Base-by-base conservation (phyloP, 2,113 vertebrate species). In the Acanthisitta chloris region DNA sequence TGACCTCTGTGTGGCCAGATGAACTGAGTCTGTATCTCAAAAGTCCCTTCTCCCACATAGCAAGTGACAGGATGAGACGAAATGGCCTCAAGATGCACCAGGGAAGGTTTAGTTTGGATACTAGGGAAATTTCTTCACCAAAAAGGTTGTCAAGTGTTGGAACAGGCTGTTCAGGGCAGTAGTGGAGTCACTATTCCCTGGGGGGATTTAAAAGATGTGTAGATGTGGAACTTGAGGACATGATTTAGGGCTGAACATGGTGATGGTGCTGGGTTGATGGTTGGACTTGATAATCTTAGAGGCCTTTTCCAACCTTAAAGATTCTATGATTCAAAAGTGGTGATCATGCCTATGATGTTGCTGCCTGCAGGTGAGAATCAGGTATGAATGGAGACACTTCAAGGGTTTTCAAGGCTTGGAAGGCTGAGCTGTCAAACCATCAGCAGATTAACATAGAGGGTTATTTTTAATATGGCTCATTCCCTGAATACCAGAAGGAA, bases 191-290 rank as follows among this genome's bases (percentile, higher is more conserved):
- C 9, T 31, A 14, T 19, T 29, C 5, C 40, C 54, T 33, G 34
- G 9, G 34, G 34, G 40, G 34, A 16, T 48, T 76, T 13, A 0
- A 0, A 28, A 48, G 17, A 6, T 6, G 18, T 8, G 4, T 11
- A 31, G 40, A 61, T 2, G 10, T 31, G 25, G 62, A 26, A 40
- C 2, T 21, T 7, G 20, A 48, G 62, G 78, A 13, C 0, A 0
- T 1, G 8, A 65, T 57, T 73, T 9, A 28, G 58, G 8, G 43
- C 8, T 51, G 54, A 45, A 18, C 29, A 3, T 2, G 8, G 15
- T 9, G 78, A 6, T 45, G 61, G 31, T 11, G 52, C 31, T 33
- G 87, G 31, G 14, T 9, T 42, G 40, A 4, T 36, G 45, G 11
- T 33, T 42, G 46, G 45, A 16, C 33, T 46, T 26, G n/a, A 12